Conservation (phyloP, 2,888 invertebrate species). For the Rhabditoides inermis region DNA sequence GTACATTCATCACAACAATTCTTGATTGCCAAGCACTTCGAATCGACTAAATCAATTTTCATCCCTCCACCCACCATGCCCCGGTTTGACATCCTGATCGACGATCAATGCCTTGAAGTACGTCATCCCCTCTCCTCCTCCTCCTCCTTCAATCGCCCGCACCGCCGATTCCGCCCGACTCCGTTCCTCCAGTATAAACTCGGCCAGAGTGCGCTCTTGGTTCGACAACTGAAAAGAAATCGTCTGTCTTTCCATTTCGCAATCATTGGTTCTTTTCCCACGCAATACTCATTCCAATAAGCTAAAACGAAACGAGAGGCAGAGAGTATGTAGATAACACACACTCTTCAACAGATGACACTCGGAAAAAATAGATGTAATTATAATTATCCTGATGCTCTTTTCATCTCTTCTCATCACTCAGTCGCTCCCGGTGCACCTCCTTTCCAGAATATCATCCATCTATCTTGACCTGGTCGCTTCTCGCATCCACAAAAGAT, state of each 20-base stretch:
- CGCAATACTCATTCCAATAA: too few relatives aligned
- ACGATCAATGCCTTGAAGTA: conserved; percentile 30
- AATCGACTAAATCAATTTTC: not conserved
- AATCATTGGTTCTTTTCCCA: too few relatives aligned
- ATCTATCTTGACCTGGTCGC: too few relatives aligned
- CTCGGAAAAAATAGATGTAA: too few relatives aligned
- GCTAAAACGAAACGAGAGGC: not conserved
- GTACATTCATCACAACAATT: too few relatives aligned
- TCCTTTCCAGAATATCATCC: too few relatives aligned
- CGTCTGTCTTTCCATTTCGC: not conserved
- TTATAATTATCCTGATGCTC: too few relatives aligned
- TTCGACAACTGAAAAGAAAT: conserved; percentile 32
- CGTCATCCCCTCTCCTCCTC: conserved; percentile 19
- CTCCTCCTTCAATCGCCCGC: conserved; percentile 21
- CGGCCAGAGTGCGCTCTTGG: conserved; percentile 34
- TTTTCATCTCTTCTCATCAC: too few relatives aligned
- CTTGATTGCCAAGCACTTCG: not conserved
- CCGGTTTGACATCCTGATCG: conserved; percentile 25
- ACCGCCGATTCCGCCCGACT: too few relatives aligned
- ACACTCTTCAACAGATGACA: too few relatives aligned
- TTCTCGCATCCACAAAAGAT: too few relatives aligned
- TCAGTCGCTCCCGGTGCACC: too few relatives aligned
- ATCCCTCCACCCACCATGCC: conserved; percentile 6
- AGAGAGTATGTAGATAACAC: not conserved
- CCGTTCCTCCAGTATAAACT: conserved; percentile 38